Evolutionary conservation across 2,888 invertebrate genomes (phyloP).

Genomic region (Spodoptera littoralis): DNA sequence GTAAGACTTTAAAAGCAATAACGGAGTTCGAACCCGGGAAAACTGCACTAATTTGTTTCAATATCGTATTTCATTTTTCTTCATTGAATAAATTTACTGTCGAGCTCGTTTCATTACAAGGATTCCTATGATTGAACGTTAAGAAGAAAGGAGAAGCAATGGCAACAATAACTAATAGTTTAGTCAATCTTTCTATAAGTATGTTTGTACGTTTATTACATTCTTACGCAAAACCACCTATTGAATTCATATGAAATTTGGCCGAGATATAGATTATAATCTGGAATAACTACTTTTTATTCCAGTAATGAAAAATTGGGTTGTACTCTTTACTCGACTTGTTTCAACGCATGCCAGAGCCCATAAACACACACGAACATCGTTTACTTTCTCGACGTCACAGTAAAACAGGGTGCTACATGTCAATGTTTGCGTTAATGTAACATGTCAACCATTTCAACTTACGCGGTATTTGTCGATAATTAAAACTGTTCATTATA

Average conservation of each 20-base stretch:
- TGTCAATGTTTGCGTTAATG: not conserved
- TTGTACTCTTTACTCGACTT: too few species aligned
- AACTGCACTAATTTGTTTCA: slow-evolving; percentile 30
- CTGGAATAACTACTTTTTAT: too few species aligned
- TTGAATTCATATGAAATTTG: too few species aligned
- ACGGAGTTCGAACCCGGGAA: slow-evolving; percentile 15
- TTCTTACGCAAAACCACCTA: too few species aligned
- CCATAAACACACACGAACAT: too few species aligned
- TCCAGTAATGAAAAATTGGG: too few species aligned
- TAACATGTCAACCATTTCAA: not conserved
- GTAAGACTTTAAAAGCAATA: slow-evolving; percentile 40
- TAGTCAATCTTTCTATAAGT: not conserved
- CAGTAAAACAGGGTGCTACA: not conserved
- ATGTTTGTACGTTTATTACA: too few species aligned
- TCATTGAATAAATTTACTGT: slow-evolving; percentile 13
- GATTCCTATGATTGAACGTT: slow-evolving; percentile 6
- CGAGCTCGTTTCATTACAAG: slow-evolving; percentile 22
- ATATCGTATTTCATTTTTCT: slow-evolving; percentile 11
- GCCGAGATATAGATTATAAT: too few species aligned
- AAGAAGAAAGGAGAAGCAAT: not conserved
- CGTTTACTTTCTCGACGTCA: not conserved
- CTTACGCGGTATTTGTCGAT: slow-evolving; percentile 3
- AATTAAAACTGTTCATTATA: slow-evolving; percentile 5
- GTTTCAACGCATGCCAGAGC: too few species aligned
- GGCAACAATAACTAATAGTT: not conserved